Evolutionary conservation across 2,797 vertebrate species (phyloP), one percentile per base, ranked within the genome.

Genomic region (Sebastes variabilis): DNA sequence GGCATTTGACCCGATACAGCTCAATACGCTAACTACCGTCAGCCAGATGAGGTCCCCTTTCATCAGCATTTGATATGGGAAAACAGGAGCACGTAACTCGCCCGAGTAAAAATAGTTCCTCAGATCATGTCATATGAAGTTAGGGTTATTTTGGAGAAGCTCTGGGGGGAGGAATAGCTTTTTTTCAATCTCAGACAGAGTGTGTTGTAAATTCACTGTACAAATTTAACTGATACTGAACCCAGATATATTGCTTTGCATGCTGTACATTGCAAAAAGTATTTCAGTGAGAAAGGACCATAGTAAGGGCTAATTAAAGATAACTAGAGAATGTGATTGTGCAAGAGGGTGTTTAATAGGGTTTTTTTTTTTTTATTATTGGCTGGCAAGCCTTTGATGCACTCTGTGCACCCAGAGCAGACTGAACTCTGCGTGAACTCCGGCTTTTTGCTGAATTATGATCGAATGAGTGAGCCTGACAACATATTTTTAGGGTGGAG

Each of bases 1-100:
- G 91, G 92, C 93, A 93, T 93, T 85, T 93, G 93, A 94, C 93
- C 93, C 78, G 85, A 87, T 92, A 87, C 87, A 89, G 90, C 85
- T 94, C 82, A 70, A 92, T 93, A 90, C 67, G 66, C 90, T 87
- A 89, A 91, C 89, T 81, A 83, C 87, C 60, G 62, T 83, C 87
- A 85, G 82, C 90, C 91, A 91, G 91, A 91, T 87, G 88, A 93
- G 91, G 89, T 93, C 89, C 82, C 66, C 87, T 93, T 93, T 93
- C 91, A 91, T 93, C 89, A 80, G 87, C 65, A 85, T 90, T 81
- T 87, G 90, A 93, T 91, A 85, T 66, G 80, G 88, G 68, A 81
- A 86, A 89, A 85, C 61, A 68, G 70, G 65, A 78, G 88, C 67
- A 38, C 25, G 73, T 76, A 75, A 83, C 73, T 77, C 52, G 61